These are phyloP conservation scores for Xyliphius kryptos DNA, from an alignment of 2,113 vertebrate species.

Conservation along the genomic window DNA sequence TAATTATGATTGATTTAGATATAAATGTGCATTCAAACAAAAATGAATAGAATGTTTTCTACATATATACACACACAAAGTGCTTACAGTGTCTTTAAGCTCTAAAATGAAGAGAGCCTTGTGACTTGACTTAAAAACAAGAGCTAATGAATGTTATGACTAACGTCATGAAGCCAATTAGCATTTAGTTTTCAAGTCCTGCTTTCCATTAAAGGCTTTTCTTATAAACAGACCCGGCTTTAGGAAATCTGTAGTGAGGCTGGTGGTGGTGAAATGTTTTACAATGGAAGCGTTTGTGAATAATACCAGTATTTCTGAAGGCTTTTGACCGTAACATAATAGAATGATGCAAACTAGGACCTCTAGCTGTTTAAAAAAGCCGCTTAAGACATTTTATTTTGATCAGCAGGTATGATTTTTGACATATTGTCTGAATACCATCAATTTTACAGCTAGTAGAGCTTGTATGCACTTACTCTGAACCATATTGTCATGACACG, in stretches of 20 bases:
- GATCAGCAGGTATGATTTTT: not conserved
- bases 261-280: not conserved
- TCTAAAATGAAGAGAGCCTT: not conserved
- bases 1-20: too few relatives aligned
- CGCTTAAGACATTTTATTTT: not conserved
- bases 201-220: not conserved
- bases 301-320: not conserved
- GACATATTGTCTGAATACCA: not conserved
- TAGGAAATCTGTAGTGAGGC: not conserved
- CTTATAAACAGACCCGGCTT: too few relatives aligned
- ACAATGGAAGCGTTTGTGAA: not conserved
- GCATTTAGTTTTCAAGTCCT: not conserved
- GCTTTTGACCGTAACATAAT: slow-evolving; percentile 7
- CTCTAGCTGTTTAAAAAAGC: not conserved
- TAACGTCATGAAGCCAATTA: slow-evolving; percentile 1
- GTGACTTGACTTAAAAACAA: slow-evolving; percentile 12
- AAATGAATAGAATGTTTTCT: too few relatives aligned
- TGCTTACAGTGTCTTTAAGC: too few relatives aligned
- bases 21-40: too few relatives aligned
- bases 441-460: too few relatives aligned
- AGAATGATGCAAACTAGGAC: not conserved
- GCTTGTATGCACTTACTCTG: too few relatives aligned
- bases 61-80: too few relatives aligned
- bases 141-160: slow-evolving; percentile 21
- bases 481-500: too few relatives aligned